These are phyloP conservation scores for Flexamia atlantica DNA, from an alignment of 2,888 invertebrate genomes.

Conservation along the genomic window DNA sequence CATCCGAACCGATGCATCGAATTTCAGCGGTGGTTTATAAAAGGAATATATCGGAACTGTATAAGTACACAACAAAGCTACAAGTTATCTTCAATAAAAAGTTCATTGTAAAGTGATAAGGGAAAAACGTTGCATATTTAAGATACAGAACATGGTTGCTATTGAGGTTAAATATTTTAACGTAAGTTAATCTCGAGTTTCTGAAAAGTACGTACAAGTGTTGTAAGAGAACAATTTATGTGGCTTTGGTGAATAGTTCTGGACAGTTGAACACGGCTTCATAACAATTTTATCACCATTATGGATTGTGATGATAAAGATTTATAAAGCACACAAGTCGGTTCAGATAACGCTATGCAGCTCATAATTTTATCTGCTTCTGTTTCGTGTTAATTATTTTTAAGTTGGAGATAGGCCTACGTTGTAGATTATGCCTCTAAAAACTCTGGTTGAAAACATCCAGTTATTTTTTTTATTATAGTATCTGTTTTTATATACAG, in stretches of 20 bases:
- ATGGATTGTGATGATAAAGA: neutral
- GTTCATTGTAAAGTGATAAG: too few species aligned
- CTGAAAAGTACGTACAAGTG: neutral
- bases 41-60: too few species aligned
- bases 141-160: neutral
- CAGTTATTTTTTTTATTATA: too few species aligned
- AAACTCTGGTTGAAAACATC: too few species aligned
- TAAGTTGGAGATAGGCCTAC: too few species aligned
- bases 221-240: slow-evolving; percentile 2
- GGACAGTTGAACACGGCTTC: neutral
- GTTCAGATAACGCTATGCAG: neutral
- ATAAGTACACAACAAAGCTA: too few species aligned
- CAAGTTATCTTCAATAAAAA: too few species aligned
- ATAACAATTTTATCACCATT: neutral
- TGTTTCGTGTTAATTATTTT: too few species aligned
- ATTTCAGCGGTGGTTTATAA: too few species aligned
- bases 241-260: neutral
- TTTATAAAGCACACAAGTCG: neutral
- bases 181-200: neutral
- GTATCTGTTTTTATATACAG: too few species aligned
- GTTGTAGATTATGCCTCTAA: too few species aligned
- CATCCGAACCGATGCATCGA: too few species aligned
- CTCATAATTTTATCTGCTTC: neutral
- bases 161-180: neutral
- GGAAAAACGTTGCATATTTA: neutral